Conservation (phyloP, 2,113 vertebrate genomes). For the Toxotes chatareus region DNA sequence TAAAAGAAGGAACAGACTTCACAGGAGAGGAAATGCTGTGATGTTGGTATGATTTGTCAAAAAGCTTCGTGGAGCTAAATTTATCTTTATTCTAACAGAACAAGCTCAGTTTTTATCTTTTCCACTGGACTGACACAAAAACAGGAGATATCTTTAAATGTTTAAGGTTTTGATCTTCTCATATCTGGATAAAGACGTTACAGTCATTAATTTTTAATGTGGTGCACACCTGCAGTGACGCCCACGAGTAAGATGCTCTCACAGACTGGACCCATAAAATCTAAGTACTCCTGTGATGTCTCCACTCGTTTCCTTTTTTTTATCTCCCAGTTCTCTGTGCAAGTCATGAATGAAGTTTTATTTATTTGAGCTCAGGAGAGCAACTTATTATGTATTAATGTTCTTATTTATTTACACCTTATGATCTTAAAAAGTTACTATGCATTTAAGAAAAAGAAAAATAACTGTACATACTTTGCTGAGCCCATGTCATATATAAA, state of each 20-base stretch:
- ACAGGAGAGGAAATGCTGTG: constrained; percentile 16
- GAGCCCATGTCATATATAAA: constrained; percentile 82
- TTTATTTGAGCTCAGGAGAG: constrained; percentile 88
- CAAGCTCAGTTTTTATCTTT: background rate
- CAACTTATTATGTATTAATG: constrained; percentile 79
- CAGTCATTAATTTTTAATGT: constrained; percentile 23
- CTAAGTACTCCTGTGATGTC: background rate
- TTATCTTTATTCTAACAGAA: background rate
- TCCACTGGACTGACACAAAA: constrained; percentile 3
- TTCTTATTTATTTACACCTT: constrained; percentile 86
- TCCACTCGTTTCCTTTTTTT: constrained; percentile 26
- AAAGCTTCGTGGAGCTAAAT: constrained; percentile 16
- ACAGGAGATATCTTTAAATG: constrained; percentile 1
- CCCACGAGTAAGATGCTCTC: constrained; percentile 33
- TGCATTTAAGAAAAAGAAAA: constrained; percentile 80
- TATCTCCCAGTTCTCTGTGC: constrained; percentile 33
- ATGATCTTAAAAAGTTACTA: constrained; percentile 84
- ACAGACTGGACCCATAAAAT: constrained; percentile 20
- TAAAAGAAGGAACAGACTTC: constrained; percentile 13
- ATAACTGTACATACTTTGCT: constrained; percentile 82
- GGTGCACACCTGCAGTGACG: constrained; percentile 10
- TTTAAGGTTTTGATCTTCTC: constrained; percentile 16
- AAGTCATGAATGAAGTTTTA: constrained; percentile 83
- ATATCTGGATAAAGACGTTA: background rate
- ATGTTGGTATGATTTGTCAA: constrained; percentile 26